Evolutionary conservation across 2,888 invertebrate genomes (phyloP), one percentile per base, ranked within the genome.

Genomic region (Phytoseiulus persimilis): DNA sequence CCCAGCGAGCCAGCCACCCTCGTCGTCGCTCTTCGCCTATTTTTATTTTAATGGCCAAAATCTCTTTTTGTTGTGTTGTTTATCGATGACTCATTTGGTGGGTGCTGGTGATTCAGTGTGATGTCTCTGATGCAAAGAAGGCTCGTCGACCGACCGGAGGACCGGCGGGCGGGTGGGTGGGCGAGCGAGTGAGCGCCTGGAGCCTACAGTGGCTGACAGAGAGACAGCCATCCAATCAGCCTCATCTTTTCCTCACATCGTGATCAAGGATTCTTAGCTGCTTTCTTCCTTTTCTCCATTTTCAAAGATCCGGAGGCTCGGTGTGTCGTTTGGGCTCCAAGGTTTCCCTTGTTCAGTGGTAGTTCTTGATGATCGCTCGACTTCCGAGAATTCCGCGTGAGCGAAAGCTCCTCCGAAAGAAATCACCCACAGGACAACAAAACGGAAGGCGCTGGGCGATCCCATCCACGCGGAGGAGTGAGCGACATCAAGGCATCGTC

Each of bases 21-120:
- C 65, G 65, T 23, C 65, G 65, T 23, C 65, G 65, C 65, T 65
- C 65, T 65, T 65, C 65, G 65, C 65, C 84, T 84, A 33, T 33
- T 84, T 33, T 32, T 84, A 84, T 32, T 84, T 84, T 84, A 32
- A 32, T 84, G 84, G 84, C 84, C 33, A 31, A 32, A 32, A 32
- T 84, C 33, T 84, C 84, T 84, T 84, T 84, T 84, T 33, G 33
- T 84, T 32, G 84, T 84, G 84, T 84, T 84, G 33, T 84, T 84
- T 32, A 84, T 84, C 33, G 84, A 84, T 32, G 33, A 84, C 33
- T 84, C 84, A 84, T 84, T 84, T 84, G 65, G 65, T 65, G 65
- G 65, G 65, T 65, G 65, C 11, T 65, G 65, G 65, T 65, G 65
- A 65, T 65, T 65, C 65, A 65, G 65, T 65, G 65, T 65, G 65